Evolutionary conservation across 2,113 vertebrate species (phyloP).

Genomic region (Oxyruncus cristatus): DNA sequence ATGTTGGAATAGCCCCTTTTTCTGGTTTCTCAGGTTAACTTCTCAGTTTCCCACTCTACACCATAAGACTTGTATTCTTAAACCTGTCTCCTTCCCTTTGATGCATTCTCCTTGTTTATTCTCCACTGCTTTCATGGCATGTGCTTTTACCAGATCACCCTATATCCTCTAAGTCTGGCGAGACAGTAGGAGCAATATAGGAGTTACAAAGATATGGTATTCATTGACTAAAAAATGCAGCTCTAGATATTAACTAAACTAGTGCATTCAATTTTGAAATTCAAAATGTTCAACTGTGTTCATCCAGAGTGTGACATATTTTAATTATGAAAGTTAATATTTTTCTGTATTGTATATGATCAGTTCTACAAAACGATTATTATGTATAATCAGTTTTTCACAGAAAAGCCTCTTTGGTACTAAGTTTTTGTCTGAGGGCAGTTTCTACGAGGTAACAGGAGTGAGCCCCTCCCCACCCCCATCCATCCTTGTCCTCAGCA

Average conservation of each 20-base stretch:
- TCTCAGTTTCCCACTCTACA: not conserved
- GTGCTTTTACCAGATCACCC: not conserved
- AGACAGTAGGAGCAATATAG: not conserved
- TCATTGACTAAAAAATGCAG: not conserved
- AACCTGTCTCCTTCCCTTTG: not conserved
- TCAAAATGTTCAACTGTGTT: not conserved
- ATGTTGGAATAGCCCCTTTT: not conserved
- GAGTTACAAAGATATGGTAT: not conserved
- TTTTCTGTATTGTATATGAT: not conserved
- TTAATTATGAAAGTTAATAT: not conserved
- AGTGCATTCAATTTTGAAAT: not conserved
- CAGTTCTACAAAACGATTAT: not conserved
- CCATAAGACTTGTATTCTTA: not conserved
- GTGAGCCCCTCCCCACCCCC: not conserved
- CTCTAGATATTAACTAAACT: not conserved
- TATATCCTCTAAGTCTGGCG: not conserved
- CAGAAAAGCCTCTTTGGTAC: not conserved
- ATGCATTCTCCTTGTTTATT: not conserved
- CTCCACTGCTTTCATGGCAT: not conserved
- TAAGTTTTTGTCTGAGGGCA: not conserved
- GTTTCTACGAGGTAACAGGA: not conserved
- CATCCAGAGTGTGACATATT: not conserved
- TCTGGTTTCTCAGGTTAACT: not conserved
- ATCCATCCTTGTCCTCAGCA: not conserved
- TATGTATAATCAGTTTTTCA: not conserved